phyloP scores from a whole-genome alignment of 2,888 invertebrate species.

The Tineola bisselliella region DNA sequence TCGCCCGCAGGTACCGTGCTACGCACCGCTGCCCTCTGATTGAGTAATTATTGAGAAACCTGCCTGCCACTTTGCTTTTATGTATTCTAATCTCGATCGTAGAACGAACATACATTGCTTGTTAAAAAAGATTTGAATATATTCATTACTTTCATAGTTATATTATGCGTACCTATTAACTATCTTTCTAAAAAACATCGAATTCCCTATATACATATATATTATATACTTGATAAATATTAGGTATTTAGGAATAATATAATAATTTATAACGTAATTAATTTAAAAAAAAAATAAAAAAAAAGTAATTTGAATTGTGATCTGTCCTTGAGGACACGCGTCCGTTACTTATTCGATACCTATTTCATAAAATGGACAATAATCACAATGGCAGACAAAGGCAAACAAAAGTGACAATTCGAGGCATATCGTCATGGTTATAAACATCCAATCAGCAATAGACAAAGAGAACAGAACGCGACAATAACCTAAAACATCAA shows the following conservation, averaged over 20 bases:
- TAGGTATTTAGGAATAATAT: no score
- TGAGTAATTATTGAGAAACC: conserved; percentile 1
- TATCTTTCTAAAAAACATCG: not conserved
- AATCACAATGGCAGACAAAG: conserved; percentile 29
- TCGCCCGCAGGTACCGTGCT: conserved; percentile 46
- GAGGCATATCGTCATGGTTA: conserved; percentile 39
- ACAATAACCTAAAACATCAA: conserved; percentile 55
- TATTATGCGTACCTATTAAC: no score
- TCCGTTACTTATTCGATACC: conserved; percentile 18
- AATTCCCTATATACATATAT: no score
- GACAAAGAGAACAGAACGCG: conserved; percentile 18
- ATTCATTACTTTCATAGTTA: not conserved
- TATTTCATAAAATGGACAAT: conserved; percentile 10
- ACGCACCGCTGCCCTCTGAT: conserved; percentile 33
- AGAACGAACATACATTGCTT: not conserved
- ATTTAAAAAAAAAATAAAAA: no score
- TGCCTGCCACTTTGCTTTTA: not conserved
- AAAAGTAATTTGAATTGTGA: not conserved
- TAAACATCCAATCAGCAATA: conserved; percentile 43
- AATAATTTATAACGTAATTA: no score
- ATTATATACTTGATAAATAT: no score
- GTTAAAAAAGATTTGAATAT: no score
- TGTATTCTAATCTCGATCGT: not conserved
- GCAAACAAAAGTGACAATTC: conserved; percentile 31
- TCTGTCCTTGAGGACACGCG: conserved; percentile 34